A percentile compares a stretch with the other conserved stretches of the same genome.
Evolutionary conservation across 2,113 vertebrate genomes (phyloP).

Genomic region (Podarcis raffonei): DNA sequence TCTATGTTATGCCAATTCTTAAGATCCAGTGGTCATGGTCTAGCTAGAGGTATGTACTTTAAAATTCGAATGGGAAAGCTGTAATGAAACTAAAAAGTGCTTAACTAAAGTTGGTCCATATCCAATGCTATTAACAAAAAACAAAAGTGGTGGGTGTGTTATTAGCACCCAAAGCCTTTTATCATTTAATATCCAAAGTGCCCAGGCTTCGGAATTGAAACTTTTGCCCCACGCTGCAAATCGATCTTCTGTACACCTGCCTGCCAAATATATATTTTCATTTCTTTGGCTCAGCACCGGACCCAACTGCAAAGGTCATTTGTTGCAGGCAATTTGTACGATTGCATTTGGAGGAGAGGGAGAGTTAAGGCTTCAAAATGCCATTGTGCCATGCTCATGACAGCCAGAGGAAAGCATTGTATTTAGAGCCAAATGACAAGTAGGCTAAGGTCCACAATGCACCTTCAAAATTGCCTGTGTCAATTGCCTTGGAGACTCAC

Average conservation of each 20-base stretch:
- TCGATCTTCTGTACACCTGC: slow-evolving; percentile 63
- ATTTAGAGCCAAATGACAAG: slow-evolving; percentile 71
- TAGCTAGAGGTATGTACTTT: neutral
- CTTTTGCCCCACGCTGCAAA: slow-evolving; percentile 57
- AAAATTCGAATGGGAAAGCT: neutral
- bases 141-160: neutral
- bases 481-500: slow-evolving; percentile 64
- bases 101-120: neutral
- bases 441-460: slow-evolving; percentile 56
- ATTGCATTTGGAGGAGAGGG: slow-evolving; percentile 32
- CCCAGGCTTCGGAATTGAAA: slow-evolving; percentile 44
- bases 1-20: neutral
- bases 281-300: slow-evolving; percentile 71
- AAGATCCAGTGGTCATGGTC: neutral
- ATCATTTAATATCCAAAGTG: slow-evolving; percentile 41
- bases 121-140: slow-evolving; percentile 22
- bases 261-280: slow-evolving; percentile 79
- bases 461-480: slow-evolving; percentile 62
- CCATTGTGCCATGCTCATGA: slow-evolving; percentile 43
- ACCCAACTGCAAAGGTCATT: slow-evolving; percentile 64
- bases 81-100: neutral
- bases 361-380: slow-evolving; percentile 67
- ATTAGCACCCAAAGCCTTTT: neutral
- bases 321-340: slow-evolving; percentile 55
- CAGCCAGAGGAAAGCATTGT: slow-evolving; percentile 52